These are phyloP conservation scores for Monodelphis domestica DNA, from an alignment of 2,797 vertebrate genomes.

Conservation along the genomic window DNA sequence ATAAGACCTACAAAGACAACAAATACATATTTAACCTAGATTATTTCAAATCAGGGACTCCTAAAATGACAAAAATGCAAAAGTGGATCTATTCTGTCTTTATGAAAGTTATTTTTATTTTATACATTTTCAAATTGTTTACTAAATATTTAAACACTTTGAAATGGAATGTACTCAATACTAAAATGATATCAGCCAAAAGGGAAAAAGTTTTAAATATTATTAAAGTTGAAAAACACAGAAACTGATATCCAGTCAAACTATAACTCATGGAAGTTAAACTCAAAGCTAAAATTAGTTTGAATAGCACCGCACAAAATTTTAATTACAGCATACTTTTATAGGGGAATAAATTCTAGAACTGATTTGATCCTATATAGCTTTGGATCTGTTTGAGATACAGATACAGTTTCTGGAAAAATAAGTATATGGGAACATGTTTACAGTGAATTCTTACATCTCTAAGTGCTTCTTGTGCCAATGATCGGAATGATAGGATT, in stretches of 20 bases:
- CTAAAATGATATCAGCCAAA: constrained; percentile 25
- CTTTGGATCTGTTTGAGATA: not conserved
- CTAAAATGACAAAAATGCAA: constrained; percentile 42
- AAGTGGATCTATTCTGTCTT: constrained; percentile 3
- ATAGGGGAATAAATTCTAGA: not conserved
- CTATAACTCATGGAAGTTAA: not conserved
- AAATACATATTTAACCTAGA: constrained; percentile 14
- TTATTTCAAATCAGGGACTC: not conserved
- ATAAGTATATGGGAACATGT: constrained; percentile 37
- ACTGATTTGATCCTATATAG: not conserved
- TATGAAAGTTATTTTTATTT: constrained; percentile 45
- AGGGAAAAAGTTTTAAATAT: constrained; percentile 46
- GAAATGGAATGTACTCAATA: constrained; percentile 54
- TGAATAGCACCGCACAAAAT: not conserved
- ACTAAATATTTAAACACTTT: not conserved
- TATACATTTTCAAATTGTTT: constrained; percentile 7
- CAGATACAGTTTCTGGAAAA: constrained; percentile 38
- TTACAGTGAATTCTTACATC: constrained; percentile 90
- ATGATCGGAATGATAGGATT: constrained; percentile 97
- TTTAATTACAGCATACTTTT: constrained; percentile 22
- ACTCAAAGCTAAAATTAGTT: constrained; percentile 16
- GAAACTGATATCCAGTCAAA: not conserved
- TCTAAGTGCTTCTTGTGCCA: constrained; percentile 97
- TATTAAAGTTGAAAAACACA: constrained; percentile 44
- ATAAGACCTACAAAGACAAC: constrained; percentile 91